Percentiles rank a stretch among this genome's conserved stretches.
phyloP scores from a whole-genome alignment of 2,888 invertebrate species.

The Aradus depressus region DNA sequence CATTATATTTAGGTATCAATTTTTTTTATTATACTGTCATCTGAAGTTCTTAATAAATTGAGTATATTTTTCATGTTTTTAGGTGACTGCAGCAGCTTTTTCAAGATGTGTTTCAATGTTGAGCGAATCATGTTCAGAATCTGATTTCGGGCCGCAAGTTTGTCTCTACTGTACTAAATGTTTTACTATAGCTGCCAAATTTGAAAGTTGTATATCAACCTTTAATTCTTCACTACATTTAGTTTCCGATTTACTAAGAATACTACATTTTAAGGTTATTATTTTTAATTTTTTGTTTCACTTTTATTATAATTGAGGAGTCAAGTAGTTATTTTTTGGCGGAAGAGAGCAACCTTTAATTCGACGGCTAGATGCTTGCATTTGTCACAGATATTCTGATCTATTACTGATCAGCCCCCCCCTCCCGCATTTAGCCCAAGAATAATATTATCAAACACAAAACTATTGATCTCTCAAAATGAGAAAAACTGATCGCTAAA shows the following conservation, averaged over 20 bases:
- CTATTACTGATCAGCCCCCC: no score
- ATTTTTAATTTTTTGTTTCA: conserved; percentile 10
- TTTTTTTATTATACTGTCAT: no score
- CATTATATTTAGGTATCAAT: no score
- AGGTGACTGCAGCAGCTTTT: conserved; percentile 77
- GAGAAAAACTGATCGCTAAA: no score
- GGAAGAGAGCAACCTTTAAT: no score
- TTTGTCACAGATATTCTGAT: no score
- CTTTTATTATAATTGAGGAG: conserved; percentile 7
- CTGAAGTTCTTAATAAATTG: neutral
- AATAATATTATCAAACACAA: no score
- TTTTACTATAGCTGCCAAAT: conserved; percentile 90
- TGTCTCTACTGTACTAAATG: conserved; percentile 81
- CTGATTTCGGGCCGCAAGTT: conserved; percentile 76
- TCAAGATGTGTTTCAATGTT: conserved; percentile 88
- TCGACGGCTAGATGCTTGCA: no score
- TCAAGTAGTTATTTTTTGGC: no score
- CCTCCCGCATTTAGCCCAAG: no score
- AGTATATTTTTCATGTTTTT: conserved; percentile 27
- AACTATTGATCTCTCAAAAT: no score
- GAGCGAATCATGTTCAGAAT: conserved; percentile 60
- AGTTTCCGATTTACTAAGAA: conserved; percentile 72
- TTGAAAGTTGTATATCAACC: conserved; percentile 76
- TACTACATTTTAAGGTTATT: conserved; percentile 69
- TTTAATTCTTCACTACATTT: conserved; percentile 81